Conservation (phyloP, 1,140 invertebrate species). For the Ooceraea biroi region DNA sequence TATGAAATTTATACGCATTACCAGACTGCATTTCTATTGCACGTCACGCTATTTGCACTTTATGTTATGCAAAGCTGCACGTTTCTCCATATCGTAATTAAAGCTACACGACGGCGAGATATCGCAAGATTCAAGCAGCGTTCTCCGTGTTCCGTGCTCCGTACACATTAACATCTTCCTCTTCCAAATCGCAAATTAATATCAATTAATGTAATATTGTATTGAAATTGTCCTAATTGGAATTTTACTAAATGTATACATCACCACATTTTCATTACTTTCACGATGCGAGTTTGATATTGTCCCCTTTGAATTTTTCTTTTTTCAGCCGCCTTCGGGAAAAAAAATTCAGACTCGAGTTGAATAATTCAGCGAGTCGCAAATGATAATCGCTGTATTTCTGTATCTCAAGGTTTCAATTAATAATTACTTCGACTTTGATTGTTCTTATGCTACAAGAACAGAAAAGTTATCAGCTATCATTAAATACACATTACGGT, state of each 20-base stretch:
- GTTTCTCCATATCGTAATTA: conserved; percentile 42
- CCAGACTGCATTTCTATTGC: background rate
- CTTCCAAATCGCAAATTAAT: background rate
- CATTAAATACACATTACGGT: too few relatives aligned
- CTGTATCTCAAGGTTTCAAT: too few relatives aligned
- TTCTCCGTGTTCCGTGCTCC: background rate
- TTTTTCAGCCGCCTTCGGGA: too few relatives aligned
- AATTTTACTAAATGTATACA: background rate
- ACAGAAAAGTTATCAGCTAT: too few relatives aligned
- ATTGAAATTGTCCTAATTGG: background rate
- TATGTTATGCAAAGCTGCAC: conserved; percentile 20
- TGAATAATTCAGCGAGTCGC: too few relatives aligned
- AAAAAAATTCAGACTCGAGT: too few relatives aligned
- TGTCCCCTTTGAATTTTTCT: background rate
- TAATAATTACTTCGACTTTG: too few relatives aligned
- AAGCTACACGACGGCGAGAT: conserved; percentile 37
- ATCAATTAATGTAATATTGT: background rate
- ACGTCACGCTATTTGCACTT: background rate
- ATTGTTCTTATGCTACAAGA: too few relatives aligned
- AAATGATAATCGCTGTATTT: too few relatives aligned
- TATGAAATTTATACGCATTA: background rate
- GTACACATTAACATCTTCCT: background rate
- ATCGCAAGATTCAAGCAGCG: conserved; percentile 1
- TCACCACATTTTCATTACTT: background rate
- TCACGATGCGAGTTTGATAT: background rate